Percentiles rank a stretch among this genome's conserved stretches.
phyloP scores from a whole-genome alignment of 2,888 invertebrate genomes.

The Caenorhabditis japonica region DNA sequence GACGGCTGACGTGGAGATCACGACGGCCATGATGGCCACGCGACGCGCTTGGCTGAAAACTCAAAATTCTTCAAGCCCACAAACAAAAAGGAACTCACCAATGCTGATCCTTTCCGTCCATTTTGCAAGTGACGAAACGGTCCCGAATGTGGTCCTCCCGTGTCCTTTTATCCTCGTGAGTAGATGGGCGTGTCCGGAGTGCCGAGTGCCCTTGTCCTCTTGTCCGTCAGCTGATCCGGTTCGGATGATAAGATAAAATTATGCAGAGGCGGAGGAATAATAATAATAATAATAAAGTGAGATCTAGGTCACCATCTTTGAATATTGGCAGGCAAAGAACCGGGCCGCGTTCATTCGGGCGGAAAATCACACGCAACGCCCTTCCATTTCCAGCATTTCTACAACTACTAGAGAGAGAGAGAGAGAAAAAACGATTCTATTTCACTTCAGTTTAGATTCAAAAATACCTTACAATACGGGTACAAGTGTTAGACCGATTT shows the following conservation, averaged over 20 bases:
- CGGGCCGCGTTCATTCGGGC: neutral
- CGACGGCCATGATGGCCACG: slow-evolving; percentile 61
- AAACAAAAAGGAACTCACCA: slow-evolving; percentile 17
- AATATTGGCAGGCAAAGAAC: neutral
- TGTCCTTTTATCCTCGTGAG: slow-evolving; percentile 10
- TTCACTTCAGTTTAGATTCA: too few relatives aligned
- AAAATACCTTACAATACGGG: too few relatives aligned
- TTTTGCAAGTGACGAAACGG: neutral
- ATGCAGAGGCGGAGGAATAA: slow-evolving; percentile 15
- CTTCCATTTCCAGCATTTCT: too few relatives aligned
- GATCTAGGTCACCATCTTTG: neutral
- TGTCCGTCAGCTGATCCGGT: slow-evolving; percentile 26
- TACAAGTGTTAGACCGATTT: too few relatives aligned
- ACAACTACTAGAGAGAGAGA: too few relatives aligned
- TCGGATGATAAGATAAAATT: slow-evolving; percentile 24
- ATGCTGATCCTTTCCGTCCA: slow-evolving; percentile 44
- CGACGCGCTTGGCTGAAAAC: slow-evolving; percentile 60
- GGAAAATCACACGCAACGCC: too few relatives aligned
- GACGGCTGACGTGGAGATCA: slow-evolving; percentile 63
- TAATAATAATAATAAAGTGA: neutral
- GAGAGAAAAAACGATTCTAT: too few relatives aligned
- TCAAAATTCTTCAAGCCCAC: too few relatives aligned
- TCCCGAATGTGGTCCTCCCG: slow-evolving; percentile 7
- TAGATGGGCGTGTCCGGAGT: slow-evolving; percentile 20
- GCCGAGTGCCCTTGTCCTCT: slow-evolving; percentile 20